These are phyloP conservation scores for Heliconius aoede DNA, from an alignment of 2,888 invertebrate species.

Conservation along the genomic window DNA sequence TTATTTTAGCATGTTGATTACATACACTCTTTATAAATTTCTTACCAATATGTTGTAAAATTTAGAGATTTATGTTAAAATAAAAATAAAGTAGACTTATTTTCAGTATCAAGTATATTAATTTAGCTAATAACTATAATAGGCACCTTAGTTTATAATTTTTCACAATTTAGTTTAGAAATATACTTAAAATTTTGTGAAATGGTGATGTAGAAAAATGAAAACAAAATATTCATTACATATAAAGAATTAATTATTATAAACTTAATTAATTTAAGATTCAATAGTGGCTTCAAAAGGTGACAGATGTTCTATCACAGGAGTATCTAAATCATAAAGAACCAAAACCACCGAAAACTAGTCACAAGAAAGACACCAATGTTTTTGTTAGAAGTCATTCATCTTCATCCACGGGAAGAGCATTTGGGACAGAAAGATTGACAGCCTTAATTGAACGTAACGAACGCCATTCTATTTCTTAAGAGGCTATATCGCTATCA, in stretches of 20 bases:
- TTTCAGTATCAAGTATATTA: not conserved
- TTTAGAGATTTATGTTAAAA: not conserved
- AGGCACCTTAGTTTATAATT: no score
- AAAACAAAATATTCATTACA: not conserved
- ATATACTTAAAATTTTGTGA: not conserved
- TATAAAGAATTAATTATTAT: not conserved
- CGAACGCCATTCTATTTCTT: slow-evolving; percentile 43
- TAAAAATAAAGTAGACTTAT: not conserved
- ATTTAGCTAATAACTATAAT: no score
- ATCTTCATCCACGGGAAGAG: slow-evolving; percentile 49
- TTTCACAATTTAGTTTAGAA: no score
- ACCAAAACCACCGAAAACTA: not conserved
- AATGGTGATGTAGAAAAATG: not conserved
- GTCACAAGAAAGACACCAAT: slow-evolving; percentile 30
- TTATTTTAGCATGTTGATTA: not conserved
- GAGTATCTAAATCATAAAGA: not conserved
- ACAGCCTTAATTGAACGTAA: slow-evolving; percentile 53
- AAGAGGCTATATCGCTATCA: slow-evolving; percentile 43
- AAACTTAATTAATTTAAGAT: no score
- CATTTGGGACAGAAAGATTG: slow-evolving; percentile 51
- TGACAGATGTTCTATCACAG: not conserved
- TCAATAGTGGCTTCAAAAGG: no score
- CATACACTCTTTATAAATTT: not conserved
- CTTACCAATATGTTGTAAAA: not conserved
- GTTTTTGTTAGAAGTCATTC: slow-evolving; percentile 47